Percentiles rank a stretch among this genome's conserved stretches.
Conservation (phyloP, 2,888 invertebrate genomes). For the Drosophila nigricruria region DNA sequence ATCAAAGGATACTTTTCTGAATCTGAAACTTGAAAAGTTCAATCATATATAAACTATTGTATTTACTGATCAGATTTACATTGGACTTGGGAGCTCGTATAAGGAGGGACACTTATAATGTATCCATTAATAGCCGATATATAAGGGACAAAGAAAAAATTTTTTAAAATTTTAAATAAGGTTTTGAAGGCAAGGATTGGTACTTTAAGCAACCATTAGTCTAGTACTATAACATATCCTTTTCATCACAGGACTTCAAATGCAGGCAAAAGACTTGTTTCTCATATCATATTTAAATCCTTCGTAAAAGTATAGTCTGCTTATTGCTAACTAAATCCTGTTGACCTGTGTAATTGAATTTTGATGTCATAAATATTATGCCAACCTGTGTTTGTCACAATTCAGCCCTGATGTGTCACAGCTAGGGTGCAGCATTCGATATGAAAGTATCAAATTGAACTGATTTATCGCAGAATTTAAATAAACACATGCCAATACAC, state of each 20-base stretch:
- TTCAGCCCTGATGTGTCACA: not conserved
- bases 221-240: not conserved
- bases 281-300: too few relatives aligned
- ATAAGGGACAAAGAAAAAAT: too few relatives aligned
- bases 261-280: too few relatives aligned
- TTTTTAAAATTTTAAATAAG: not conserved
- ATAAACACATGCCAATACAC: conserved; percentile 23
- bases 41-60: not conserved
- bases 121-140: not conserved
- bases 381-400: not conserved
- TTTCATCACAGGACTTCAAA: not conserved
- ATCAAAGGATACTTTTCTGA: not conserved
- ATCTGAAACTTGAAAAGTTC: not conserved
- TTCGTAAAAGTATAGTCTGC: too few relatives aligned
- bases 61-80: not conserved
- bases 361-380: not conserved
- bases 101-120: too few relatives aligned
- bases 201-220: too few relatives aligned
- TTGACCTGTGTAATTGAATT: not conserved
- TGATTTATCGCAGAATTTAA: conserved; percentile 56
- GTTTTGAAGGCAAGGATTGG: too few relatives aligned
- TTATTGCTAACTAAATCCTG: not conserved
- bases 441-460: conserved; percentile 47
- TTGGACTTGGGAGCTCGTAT: not conserved
- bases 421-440: not conserved